Evolutionary conservation across 2,113 vertebrate genomes (phyloP), one percentile per base, ranked within the genome.

Genomic region (Amphiprion percula): DNA sequence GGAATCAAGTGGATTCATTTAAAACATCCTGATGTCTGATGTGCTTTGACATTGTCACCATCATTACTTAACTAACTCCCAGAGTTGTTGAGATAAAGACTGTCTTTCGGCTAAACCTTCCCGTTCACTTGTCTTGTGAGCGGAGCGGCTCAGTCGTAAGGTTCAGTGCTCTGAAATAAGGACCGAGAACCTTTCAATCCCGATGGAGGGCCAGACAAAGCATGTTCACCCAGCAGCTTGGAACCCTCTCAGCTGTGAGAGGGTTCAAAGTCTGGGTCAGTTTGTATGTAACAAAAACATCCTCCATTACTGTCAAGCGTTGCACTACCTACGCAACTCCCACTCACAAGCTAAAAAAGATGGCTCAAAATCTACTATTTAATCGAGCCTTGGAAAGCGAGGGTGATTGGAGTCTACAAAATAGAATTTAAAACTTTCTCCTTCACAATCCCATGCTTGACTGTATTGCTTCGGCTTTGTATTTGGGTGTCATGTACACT

Each of bases 241-340:
- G 41, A 44, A 8, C 58, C 4, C 30, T 37, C 33, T 37, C 41
- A 44, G 41, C 49, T 52, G 8, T 2, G 24, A 69, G 58, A 33
- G 49, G 66, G 74, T 30, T 68, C 28, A 72, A 68, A 71, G 70
- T 75, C 82, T 73, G 30, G 54, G 52, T 58, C 39, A 47, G 62
- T 73, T 46, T 11, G 47, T 10, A 14, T 17, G 21, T 2, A 47
- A 55, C 19, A 55, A 14, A 69, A 60, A 55, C 68, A 49, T 80
- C 63, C 54, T 68, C 68, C 21, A 54, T 46, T 41, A 53, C 47
- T 28, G 47, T 63, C 30, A 19, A 73, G 54, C 33, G 55, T 55
- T 15, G 26, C 65, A 10, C 56, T 65, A 24, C 69, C 74, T 64
- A 39, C 46, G 2, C 59, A 30, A 50, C 70, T 72, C 70, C 73